Base-by-base conservation (phyloP, 2,888 invertebrate genomes). In the Anorthoa munda region DNA sequence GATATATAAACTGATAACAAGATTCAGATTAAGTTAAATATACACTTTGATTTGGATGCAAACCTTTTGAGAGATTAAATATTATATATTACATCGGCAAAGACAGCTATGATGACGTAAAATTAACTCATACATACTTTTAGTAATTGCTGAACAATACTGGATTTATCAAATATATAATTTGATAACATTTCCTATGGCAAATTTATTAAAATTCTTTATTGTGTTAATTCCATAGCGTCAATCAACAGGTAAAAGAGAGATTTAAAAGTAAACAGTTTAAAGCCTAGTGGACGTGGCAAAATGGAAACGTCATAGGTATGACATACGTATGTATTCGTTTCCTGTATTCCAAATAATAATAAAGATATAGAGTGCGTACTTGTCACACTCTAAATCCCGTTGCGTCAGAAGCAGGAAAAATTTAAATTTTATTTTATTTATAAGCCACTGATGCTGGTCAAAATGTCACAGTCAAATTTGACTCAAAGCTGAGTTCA, bases 321-420 rank as follows among this genome's bases (percentile, higher is more conserved):
- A 17, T 17, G 0, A 53, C 1, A 26, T 13, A 68, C n/a, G 15
- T 45, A 26, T 3, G 31, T 55, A 23, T 39, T 70, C 0, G 26
- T 69, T 55, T 61, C 4, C 15, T 4, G 3, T 4, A 53, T 59
- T 46, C n/a, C 7, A 13, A 48, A 23, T n/a, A 39, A 55, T 31
- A 21, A 18, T n/a, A 17, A n/a, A 39, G 51, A 55, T 31, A 55
- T 13, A 9, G 45, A 31, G 45, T 51, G 39, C 23, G 21, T n/a
- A 17, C 9, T 17, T 5, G 12, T 53, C 48, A 48, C 23, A 11
- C 11, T 59, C 15, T 48, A 61, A 75, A 63, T 66, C 51, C 74
- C 58, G 15, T 58, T 58, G 9, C 66, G 75, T 74, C 61, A 74
- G 18, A 50, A 67, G 56, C 51, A 53, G 75, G 75, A 18, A 59